phyloP scores from a whole-genome alignment of 2,113 vertebrate species.

The Lichenostomus cassidix region DNA sequence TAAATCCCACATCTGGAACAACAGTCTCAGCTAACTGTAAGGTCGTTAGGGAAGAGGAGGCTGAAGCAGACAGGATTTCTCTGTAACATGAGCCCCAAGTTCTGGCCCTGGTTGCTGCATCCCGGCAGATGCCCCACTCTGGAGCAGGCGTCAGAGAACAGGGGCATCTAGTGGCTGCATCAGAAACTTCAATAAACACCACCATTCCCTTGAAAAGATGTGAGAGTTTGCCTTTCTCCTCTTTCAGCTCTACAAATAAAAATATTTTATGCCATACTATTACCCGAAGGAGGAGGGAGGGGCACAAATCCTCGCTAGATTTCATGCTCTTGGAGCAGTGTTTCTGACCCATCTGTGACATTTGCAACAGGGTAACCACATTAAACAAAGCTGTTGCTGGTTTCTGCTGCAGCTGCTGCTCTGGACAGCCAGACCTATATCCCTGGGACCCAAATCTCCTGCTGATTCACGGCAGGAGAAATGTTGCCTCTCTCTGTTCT shows the following conservation, averaged over 20 bases:
- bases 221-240: not conserved
- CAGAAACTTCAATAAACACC: not conserved
- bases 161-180: slow-evolving; percentile 34
- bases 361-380: not conserved
- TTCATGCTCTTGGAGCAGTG: fast-evolving
- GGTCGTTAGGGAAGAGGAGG: not conserved
- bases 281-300: not conserved
- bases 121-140: fast-evolving
- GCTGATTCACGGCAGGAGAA: not conserved
- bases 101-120: not conserved
- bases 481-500: not conserved
- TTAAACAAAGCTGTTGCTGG: not conserved
- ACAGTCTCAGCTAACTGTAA: not conserved
- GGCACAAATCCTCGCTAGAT: not conserved
- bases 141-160: slow-evolving; percentile 10
- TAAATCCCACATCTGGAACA: not conserved
- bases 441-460: not conserved
- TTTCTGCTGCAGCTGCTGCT: not conserved
- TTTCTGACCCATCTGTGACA: not conserved
- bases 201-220: not conserved
- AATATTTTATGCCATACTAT: not conserved
- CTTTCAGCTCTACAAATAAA: not conserved
- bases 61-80: not conserved
- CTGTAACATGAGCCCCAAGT: fast-evolving
- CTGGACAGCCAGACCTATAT: not conserved